phyloP scores from a whole-genome alignment of 2,113 vertebrate genomes.

The Brachyhypopomus gauderio region DNA sequence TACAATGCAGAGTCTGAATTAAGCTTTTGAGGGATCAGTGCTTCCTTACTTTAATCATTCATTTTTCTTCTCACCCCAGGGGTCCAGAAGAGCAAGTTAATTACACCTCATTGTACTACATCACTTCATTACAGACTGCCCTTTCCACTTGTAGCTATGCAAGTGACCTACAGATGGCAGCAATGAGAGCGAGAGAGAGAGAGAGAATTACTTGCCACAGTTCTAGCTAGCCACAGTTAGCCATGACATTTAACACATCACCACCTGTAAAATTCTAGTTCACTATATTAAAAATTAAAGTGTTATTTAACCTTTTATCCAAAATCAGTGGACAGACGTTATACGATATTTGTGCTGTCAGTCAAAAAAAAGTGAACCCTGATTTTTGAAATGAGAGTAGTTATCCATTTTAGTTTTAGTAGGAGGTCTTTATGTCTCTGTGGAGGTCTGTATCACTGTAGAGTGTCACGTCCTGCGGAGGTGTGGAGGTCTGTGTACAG shows the following conservation, averaged over 20 bases:
- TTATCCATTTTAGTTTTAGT: too few species aligned
- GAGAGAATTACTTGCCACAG: too few species aligned
- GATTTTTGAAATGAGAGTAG: too few species aligned
- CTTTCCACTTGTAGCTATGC: constrained; percentile 87
- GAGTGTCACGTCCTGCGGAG: too few species aligned
- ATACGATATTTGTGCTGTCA: too few species aligned
- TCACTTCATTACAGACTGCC: constrained; percentile 94
- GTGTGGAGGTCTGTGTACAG: too few species aligned
- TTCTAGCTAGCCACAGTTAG: not conserved
- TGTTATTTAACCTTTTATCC: not conserved
- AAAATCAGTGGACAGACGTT: too few species aligned
- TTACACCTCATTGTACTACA: constrained; percentile 96
- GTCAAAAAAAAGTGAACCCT: too few species aligned
- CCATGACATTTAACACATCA: not conserved
- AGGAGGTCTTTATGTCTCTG: not conserved
- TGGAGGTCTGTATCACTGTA: not conserved
- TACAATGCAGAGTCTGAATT: constrained; percentile 89
- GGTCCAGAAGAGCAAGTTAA: constrained; percentile 96
- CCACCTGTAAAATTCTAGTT: not conserved
- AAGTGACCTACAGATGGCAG: constrained; percentile 80
- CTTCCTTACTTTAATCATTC: constrained; percentile 96
- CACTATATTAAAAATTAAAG: not conserved
- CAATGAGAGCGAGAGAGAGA: not conserved
- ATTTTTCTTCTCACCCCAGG: constrained; percentile 89
- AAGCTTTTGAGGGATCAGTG: constrained; percentile 98